Evolutionary conservation across 2,797 vertebrate genomes (phyloP).

Genomic region (Crax fasciolata): DNA sequence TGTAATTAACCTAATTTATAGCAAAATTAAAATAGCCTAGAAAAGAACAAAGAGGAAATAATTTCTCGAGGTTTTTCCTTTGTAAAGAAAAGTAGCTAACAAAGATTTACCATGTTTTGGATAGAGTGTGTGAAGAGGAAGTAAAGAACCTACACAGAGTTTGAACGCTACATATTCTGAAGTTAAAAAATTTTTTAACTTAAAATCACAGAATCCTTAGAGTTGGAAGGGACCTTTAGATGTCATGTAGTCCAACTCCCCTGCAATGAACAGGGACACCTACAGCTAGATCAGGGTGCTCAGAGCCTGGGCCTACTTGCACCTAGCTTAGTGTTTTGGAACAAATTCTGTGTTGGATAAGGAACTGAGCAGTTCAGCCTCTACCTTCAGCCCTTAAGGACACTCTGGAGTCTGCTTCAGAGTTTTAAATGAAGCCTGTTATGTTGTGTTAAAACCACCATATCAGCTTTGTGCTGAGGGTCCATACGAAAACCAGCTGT

Average conservation of each 20-base stretch:
- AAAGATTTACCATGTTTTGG: not conserved
- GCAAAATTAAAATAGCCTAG: not conserved
- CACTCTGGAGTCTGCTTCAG: not conserved
- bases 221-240: too few species aligned
- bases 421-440: not conserved
- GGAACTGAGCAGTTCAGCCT: not conserved
- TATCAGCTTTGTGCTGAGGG: not conserved
- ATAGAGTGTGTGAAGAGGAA: not conserved
- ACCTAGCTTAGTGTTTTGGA: not conserved
- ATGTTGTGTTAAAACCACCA: not conserved
- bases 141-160: not conserved
- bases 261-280: too few species aligned
- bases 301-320: not conserved
- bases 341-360: accelerated
- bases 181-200: not conserved
- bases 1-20: not conserved
- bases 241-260: too few species aligned
- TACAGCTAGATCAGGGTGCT: too few species aligned
- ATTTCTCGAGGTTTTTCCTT: not conserved
- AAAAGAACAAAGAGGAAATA: not conserved
- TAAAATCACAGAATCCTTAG: too few species aligned
- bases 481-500: too few species aligned
- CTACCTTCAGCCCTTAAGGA: not conserved
- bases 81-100: not conserved
- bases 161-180: not conserved